Evolutionary conservation across 1,140 invertebrate species (phyloP), one percentile per base, ranked within the genome.

Genomic region (Drosophila ananassae): DNA sequence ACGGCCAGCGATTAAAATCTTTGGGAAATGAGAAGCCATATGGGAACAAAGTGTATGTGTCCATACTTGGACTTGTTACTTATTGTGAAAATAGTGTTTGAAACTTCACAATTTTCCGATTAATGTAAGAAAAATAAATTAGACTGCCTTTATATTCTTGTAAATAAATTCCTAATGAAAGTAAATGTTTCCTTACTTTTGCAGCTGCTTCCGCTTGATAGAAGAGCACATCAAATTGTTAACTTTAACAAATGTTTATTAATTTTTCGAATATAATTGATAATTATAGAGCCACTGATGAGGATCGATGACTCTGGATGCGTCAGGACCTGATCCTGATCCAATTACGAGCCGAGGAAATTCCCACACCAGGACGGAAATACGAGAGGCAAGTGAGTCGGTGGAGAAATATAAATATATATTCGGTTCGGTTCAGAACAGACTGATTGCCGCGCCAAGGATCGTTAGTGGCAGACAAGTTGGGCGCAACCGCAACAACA

Each of bases 391-490:
- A 57, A 61, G 39, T 30, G 66, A 64, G 48, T n/a, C 24, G 58
- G 30, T 10, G 46, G 22, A 9, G 25, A 30, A 21, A 22, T 24
- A 60, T 34, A 34, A 28, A 13, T 3, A 10, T 53, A 30, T 63
- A 21, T 32, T 48, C 25, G 56, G 61, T 58, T 79, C 56, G 44
- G 55, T 61, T 73, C 57, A 61, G 67, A 60, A 71, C 83, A 90
- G 89, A 90, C 89, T 87, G 77, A 83, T 90, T 90, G 89, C 89
- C 81, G 89, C 81, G 76, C 81, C 57, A 90, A 79, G 89, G 89
- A 90, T 90, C 81, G 84, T 89, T 89, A 83, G 83, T 73, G 83
- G 84, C 81, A 91, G 89, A 91, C 89, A 91, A 91, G 89, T 91
- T 91, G 89, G 89, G 89, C 89, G 89, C 89, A 91, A 81, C 89